Base-by-base conservation (phyloP, 1,140 invertebrate species). In the Eupeodes corollae region DNA sequence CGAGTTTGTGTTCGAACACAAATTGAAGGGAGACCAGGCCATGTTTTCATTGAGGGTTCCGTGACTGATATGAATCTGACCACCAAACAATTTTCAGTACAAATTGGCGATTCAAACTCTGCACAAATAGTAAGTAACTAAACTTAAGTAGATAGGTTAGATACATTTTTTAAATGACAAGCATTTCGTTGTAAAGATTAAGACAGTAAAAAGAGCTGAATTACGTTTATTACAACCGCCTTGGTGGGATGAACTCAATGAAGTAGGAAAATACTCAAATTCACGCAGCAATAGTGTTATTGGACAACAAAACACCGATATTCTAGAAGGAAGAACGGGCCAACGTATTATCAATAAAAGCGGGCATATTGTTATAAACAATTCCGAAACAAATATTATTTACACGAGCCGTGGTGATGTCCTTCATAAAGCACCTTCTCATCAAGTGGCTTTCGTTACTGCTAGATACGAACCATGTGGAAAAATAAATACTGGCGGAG, bases 231-330 rank as follows among this genome's bases (percentile, higher is more conserved):
- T 96, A 45, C 79, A 86, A 59, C 91, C 92, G 12, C 93, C 93
- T 0, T 98, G 93, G 93, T 88, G 81, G 71, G 92, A 97, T 58
- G 93, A 98, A 69, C 70, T 96, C 38, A 88, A 90, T 58, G 85
- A 86, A 66, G 69, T 75, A 39, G 73, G 12, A 26, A 26, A 26
- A 26, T 26, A 26, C 21, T 26, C 21, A 8, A 26, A 3, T 41
- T 31, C 34, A 39, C 12, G 15, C 44, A 15, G 19, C 10, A 30
- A n/a, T 15, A 39, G 19, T 34, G 6, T 11, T 31, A 26, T 10
- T 33, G 30, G 31, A 42, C 47, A 32, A 39, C 13, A 43, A 18
- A 39, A 26, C 21, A 26, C 21, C 8, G 30, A 13, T 8, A 26
- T 26, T 26, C 21, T 26, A 8, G 21, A 26, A 26, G 21, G 21